These are phyloP conservation scores for Eurois occulta DNA, from an alignment of 2,888 invertebrate genomes.

Conservation along the genomic window DNA sequence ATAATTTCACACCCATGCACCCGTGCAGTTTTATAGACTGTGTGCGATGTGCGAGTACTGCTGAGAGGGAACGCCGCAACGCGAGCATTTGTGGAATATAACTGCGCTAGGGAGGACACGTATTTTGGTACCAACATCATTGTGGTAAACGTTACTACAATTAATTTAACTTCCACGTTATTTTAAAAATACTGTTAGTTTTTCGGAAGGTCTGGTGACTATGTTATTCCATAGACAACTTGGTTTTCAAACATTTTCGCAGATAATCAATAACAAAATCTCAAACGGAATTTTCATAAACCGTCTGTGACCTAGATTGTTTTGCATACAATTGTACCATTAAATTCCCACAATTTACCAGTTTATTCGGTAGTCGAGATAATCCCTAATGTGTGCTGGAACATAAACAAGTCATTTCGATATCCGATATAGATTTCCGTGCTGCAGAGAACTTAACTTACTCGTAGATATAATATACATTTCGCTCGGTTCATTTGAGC, in stretches of 20 bases:
- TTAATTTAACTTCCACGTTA: not conserved
- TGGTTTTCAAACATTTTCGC: not conserved
- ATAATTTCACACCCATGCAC: conserved; percentile 58
- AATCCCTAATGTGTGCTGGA: conserved; percentile 55
- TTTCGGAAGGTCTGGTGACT: not conserved
- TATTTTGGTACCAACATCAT: conserved; percentile 22
- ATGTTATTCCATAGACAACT: not conserved
- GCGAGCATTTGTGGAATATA: conserved; percentile 39
- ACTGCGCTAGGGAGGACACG: not conserved
- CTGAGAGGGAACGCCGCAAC: conserved; percentile 29
- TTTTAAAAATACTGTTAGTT: not conserved
- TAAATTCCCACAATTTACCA: conserved; percentile 13
- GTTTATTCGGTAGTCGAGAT: conserved; percentile 1
- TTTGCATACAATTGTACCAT: conserved; percentile 2
- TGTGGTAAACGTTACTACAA: not conserved
- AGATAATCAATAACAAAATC: not conserved
- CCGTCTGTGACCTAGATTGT: not conserved
- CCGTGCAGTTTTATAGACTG: conserved; percentile 46
- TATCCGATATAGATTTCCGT: conserved; percentile 73
- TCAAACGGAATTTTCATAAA: conserved; percentile 1
- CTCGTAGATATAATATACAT: conserved; percentile 80
- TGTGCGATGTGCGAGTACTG: conserved; percentile 35
- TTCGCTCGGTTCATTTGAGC: conserved; percentile 83
- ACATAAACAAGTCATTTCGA: conserved; percentile 71
- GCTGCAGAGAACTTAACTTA: conserved; percentile 62